Conservation (phyloP, 2,113 vertebrate genomes). For the Hyperoodon ampullatus region DNA sequence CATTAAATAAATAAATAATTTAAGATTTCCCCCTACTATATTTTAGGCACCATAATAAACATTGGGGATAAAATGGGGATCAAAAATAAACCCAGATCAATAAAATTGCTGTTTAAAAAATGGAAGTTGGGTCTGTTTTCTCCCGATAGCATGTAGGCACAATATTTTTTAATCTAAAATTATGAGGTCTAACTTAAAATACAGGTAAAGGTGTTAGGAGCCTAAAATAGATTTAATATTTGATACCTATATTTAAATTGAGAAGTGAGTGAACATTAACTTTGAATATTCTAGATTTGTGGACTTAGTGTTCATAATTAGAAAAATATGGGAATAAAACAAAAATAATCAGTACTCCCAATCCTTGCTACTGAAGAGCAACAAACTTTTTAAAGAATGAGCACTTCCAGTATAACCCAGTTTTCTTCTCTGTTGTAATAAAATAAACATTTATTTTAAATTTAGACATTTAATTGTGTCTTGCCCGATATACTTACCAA, state of each 20-base stretch:
- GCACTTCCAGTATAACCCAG: background rate
- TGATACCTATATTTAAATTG: slow-evolving; percentile 14
- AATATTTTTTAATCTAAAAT: slow-evolving; percentile 20
- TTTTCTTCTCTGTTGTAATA: background rate
- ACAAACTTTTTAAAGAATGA: background rate
- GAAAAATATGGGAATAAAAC: background rate
- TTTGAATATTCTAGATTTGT: background rate
- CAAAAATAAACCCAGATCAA: background rate
- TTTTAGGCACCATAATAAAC: background rate
- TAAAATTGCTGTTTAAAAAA: background rate
- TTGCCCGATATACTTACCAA: background rate
- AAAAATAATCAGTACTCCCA: slow-evolving; percentile 13
- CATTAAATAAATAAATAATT: too few relatives aligned
- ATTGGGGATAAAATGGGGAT: background rate
- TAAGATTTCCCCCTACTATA: too few relatives aligned
- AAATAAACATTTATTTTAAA: slow-evolving; percentile 37
- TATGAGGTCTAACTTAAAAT: background rate
- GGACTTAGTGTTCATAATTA: background rate
- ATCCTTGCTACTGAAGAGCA: background rate
- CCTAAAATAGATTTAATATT: background rate
- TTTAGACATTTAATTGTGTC: slow-evolving; percentile 31
- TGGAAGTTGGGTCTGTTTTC: background rate
- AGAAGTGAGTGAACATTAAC: background rate
- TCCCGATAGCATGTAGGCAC: background rate
- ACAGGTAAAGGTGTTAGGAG: background rate